Evolutionary conservation across 2,797 vertebrate species (phyloP), one percentile per base, ranked within the genome.

Genomic region (Aldrovandia affinis): DNA sequence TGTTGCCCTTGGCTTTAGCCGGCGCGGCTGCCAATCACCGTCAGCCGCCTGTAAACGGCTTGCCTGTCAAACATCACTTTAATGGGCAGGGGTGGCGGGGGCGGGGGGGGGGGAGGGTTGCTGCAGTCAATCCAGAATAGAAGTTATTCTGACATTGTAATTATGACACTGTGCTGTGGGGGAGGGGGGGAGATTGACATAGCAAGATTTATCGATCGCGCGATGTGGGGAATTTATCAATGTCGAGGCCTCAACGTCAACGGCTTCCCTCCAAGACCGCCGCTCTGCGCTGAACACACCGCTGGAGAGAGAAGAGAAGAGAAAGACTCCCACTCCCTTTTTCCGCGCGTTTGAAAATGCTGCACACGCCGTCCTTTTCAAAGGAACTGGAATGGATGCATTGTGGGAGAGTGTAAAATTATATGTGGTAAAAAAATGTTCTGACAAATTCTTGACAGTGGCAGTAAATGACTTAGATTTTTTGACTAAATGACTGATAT

Each of bases 61-160:
- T 94, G 95, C 93, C 96, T 93, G 88, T 96, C 96, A 95, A 87
- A 82, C 1, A 86, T 95, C 95, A 94, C 87, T 91, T 85, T 89
- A 90, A 89, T 85, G 91, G 47, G 47, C 12, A 12, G 47, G 12
- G 18, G 36, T 0, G 18, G 22, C 15, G 3, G 70, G n/a, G 39
- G 47, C 12, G 47, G 47, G 12, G 18, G 36, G 5, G 18, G 22
- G 36, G 3, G 70, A 44, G 39, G 86, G 92, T 90, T 88, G 88
- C 84, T 36, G 85, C 92, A 90, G 91, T 89, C 94, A 92, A 90
- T 89, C 83, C 42, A 89, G 88, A 90, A 87, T 88, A 86, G 91
- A 92, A 85, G 84, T 90, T 92, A 94, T 92, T 93, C 92, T 99
- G 98, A 99, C 98, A 99, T 95, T 96, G 97, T 99, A 99, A 99